Evolutionary conservation across 2,113 vertebrate species (phyloP), one percentile per base, ranked within the genome.

Genomic region (Pterocles gutturalis): DNA sequence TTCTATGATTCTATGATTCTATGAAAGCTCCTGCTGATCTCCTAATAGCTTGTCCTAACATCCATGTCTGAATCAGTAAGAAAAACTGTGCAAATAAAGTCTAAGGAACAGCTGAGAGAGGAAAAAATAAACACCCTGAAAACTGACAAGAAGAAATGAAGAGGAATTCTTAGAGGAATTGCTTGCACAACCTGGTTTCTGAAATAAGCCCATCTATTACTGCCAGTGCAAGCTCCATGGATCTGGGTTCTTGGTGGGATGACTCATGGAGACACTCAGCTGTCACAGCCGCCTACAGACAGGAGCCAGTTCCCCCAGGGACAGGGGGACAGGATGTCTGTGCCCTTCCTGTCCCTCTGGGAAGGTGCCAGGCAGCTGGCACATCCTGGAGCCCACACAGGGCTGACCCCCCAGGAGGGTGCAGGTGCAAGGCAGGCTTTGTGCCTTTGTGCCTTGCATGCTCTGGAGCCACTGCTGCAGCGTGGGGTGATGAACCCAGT

Each of bases 361-460:
- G 28, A 75, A 60, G 28, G 51, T 25, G 33, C 29, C 36, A 24
- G 12, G 5, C 45, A 64, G 14, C 51, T 1, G 0, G 21, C 43
- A 58, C 55, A 16, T 28, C 24, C 65, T 0, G 0, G 24, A 82
- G 46, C 54, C 72, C 64, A 43, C 2, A 1, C 1, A 0, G 51
- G 88, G 55, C n/a, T 80, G 51, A 28, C 62, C 22, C 33, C 58
- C 54, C 3, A 0, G 43, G 43, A 76, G 12, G 0, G 0, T 13
- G 25, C 2, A 3, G 7, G 49, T 78, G 15, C 26, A 2, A 7
- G 46, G n/a, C 26, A 45, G 20, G 53, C n/a, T 34, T 69, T 79
- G 38, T 22, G 16, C 22, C n/a, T n/a, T n/a, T n/a, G n/a, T n/a
- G n/a, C 41, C 22, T 3, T 5, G 20, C 3, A 12, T 0, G 1